Percentiles rank a stretch among this genome's conserved stretches.
Conservation (phyloP, 2,113 vertebrate species). For the Zootoca vivipara region DNA sequence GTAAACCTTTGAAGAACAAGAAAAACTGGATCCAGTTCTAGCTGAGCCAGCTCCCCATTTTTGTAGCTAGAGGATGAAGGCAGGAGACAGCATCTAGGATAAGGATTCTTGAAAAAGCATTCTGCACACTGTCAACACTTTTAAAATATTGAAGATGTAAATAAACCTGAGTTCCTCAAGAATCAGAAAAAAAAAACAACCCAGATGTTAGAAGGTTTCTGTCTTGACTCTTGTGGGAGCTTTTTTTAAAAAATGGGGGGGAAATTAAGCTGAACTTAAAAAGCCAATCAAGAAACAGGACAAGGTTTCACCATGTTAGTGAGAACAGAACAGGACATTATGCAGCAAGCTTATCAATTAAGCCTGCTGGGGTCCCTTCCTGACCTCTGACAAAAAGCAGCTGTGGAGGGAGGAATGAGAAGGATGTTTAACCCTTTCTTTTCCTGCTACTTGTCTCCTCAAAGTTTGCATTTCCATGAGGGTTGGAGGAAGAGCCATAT, state of each 20-base stretch:
- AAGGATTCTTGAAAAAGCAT: not conserved
- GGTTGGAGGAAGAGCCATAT: too few relatives aligned
- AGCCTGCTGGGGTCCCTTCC: not conserved
- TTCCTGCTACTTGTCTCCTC: not conserved
- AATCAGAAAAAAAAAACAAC: too few relatives aligned
- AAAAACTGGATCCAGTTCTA: conserved; percentile 57
- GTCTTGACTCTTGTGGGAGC: too few relatives aligned
- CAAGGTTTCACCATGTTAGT: not conserved
- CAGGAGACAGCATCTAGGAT: conserved; percentile 51
- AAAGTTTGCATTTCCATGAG: not conserved
- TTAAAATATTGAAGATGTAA: not conserved
- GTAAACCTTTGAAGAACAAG: conserved; percentile 49
- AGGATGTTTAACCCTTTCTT: too few relatives aligned
- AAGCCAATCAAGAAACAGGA: not conserved
- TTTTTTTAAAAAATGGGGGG: too few relatives aligned
- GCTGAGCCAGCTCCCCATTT: conserved; percentile 48
- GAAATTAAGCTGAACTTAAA: not conserved
- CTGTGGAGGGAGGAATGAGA: too few relatives aligned
- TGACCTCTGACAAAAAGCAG: not conserved
- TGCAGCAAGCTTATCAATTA: not conserved
- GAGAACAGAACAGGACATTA: not conserved
- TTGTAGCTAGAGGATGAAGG: conserved; percentile 49
- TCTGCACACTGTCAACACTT: not conserved
- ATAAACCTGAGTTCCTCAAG: too few relatives aligned
- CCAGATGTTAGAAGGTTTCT: too few relatives aligned